Base-by-base conservation (phyloP, 2,113 vertebrate genomes). In the Poeciliopsis prolifica region DNA sequence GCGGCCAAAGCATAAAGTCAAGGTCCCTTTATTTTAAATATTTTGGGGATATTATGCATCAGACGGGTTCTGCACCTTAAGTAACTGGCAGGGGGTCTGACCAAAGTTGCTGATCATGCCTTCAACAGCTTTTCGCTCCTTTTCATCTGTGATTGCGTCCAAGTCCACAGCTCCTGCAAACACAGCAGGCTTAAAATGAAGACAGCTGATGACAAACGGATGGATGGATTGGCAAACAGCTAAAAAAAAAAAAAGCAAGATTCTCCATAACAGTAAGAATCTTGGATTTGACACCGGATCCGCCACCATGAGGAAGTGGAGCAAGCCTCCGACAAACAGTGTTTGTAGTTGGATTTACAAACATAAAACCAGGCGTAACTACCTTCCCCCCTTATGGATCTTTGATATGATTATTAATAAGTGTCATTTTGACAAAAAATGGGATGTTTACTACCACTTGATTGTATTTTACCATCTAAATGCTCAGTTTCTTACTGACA, bases 61-160 rank as follows among this genome's bases (percentile, higher is more conserved):
- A 12, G 2, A 37, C 30, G 29, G 2, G 19, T 17, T 65, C 19
- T 22, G 35, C 92, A 99, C 98, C 96, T 98, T 99, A 40, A 99
- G 92, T 12, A 99, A 88, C 74, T 99, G 98, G 82, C 98, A 99
- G 3, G 97, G 98, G 2, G 97, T 98, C 93, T 99, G 98, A 26
- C 98, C 98, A 87, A 99, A 99, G 95, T 99, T 98, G 86, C 96
- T 99, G 93, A 99, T 99, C 97, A 99, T 99, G 5, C 97, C 97
- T 88, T 99, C 98, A 87, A 99, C 77, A 69, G 97, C 97, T 77
- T 99, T 99, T 3, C 97, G 95, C 92, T 99, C 98, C 79, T 99
- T 99, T 82, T 98, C 97, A 72, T 99, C 96, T 28, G 96, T 97
- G 89, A 99, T 95, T 85, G 97, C 96, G 68, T 99, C 98, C 81